These are phyloP conservation scores for Turritopsis rubra DNA, from an alignment of 30 jellyfish, hydroid and myxozoan genomes.

Conservation along the genomic window DNA sequence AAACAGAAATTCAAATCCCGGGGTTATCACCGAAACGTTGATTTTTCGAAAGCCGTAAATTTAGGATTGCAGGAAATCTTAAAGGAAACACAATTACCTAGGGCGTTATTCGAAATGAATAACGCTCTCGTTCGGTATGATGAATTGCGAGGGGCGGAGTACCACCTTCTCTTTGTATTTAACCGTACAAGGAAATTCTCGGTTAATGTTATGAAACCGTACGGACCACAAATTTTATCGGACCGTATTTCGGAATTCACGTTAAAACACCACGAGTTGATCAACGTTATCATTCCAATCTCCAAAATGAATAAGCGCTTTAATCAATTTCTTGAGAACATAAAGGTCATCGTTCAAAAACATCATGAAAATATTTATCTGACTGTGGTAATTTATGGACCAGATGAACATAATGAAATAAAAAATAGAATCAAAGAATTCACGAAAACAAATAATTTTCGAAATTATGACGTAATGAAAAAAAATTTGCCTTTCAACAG, in stretches of 20 bases:
- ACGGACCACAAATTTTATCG: slow-evolving; percentile 50
- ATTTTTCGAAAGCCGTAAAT: slow-evolving; percentile 41
- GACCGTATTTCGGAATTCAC: slow-evolving; percentile 41
- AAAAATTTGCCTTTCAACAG: slow-evolving; percentile 64
- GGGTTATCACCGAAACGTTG: slow-evolving; percentile 65
- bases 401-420: slow-evolving; percentile 36
- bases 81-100: slow-evolving; percentile 16
- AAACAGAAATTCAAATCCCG: slow-evolving; percentile 50
- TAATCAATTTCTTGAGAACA: slow-evolving; percentile 44
- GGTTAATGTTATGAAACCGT: slow-evolving; percentile 62
- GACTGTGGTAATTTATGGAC: slow-evolving; percentile 68
- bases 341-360: slow-evolving; percentile 30
- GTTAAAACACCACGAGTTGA: slow-evolving; percentile 35
- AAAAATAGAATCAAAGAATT: slow-evolving; percentile 45
- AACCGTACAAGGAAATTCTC: slow-evolving; percentile 26
- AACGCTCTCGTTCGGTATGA: slow-evolving; percentile 47
- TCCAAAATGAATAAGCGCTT: slow-evolving; percentile 53
- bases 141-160: slow-evolving; percentile 61
- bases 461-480: slow-evolving; percentile 45
- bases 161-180: slow-evolving; percentile 31
- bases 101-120: slow-evolving; percentile 16
- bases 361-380: slow-evolving; percentile 56
- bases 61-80: slow-evolving; percentile 47
- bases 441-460: slow-evolving; percentile 44
- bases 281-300: slow-evolving; percentile 71